Evolutionary conservation across 2,797 vertebrate genomes (phyloP), one percentile per base, ranked within the genome.

Genomic region (Setipinna tenuifilis): DNA sequence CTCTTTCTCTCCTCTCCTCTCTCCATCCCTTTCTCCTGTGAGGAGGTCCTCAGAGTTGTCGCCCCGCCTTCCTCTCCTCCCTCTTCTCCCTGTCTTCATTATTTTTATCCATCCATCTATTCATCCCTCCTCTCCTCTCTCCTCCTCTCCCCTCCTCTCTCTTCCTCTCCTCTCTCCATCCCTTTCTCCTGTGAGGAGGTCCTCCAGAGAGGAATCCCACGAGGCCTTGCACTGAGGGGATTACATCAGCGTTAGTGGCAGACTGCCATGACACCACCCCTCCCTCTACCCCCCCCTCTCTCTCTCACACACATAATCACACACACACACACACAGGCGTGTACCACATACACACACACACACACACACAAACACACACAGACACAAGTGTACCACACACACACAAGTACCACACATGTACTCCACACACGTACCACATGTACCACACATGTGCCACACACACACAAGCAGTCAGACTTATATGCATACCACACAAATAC

Each of bases 251-350:
- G 9, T n/a, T 31, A 61, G 54, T 41, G 82, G 82, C 28, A 65
- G 21, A 62, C 31, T 21, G 19, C 41, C 23, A 75, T 61, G 57
- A 80, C 85, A 85, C 82, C n/a, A 61, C 86, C 85, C 83, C 82
- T 62, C 85, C 83, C 61, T 28, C 82, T 83, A 78, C 41, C 6
- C 84, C 91, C 89, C 88, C 86, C 83, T 88, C 83, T n/a, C n/a
- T n/a, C 88, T 71, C 61, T 88, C 50, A 54, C 50, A 54, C 50
- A 54, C 50, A 54, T 7, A 54, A 2, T 3, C 50, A 54, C 50
- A 54, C 50, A 54, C 50, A 14, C 50, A 54, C 50, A 14, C 50
- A 54, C 50, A 54, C 50, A 54, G 2, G 9, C 50, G 9, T 7
- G 14, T 14, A 54, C 50, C 35, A 3, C 50, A 54, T 7, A 54